These are phyloP conservation scores for Girardinichthys multiradiatus DNA, from an alignment of 2,113 vertebrate genomes.

Conservation along the genomic window DNA sequence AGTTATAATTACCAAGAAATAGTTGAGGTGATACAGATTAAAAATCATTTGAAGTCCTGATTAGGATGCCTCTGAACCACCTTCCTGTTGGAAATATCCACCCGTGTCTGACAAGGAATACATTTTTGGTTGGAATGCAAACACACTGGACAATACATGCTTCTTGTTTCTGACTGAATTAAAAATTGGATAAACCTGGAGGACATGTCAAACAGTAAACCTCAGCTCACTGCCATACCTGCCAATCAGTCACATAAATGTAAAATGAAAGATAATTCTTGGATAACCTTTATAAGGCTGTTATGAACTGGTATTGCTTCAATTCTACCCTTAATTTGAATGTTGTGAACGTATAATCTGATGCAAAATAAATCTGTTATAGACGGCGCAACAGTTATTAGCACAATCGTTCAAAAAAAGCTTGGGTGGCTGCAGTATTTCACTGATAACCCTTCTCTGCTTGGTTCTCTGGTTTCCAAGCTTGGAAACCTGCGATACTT, in stretches of 20 bases:
- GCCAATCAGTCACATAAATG: slow-evolving; percentile 7
- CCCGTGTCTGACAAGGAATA: slow-evolving; percentile 20
- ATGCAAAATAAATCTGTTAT: too few species aligned
- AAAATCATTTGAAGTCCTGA: slow-evolving; percentile 17
- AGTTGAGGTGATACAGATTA: background rate
- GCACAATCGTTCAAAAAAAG: too few species aligned
- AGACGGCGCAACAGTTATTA: too few species aligned
- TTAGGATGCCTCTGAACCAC: slow-evolving; percentile 10
- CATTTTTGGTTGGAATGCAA: slow-evolving; percentile 10
- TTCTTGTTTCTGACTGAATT: slow-evolving; percentile 11
- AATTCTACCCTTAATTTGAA: too few species aligned
- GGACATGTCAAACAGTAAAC: slow-evolving; percentile 9
- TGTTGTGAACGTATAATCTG: too few species aligned
- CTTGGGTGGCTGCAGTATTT: too few species aligned
- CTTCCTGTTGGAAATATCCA: slow-evolving; percentile 23
- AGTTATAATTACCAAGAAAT: background rate
- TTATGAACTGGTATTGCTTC: too few species aligned
- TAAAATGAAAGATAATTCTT: background rate
- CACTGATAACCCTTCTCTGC: too few species aligned
- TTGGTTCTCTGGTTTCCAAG: too few species aligned
- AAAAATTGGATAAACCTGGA: slow-evolving; percentile 14
- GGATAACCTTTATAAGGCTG: too few species aligned
- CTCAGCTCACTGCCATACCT: background rate
- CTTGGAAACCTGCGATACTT: too few species aligned
- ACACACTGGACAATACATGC: slow-evolving; percentile 23